Evolutionary conservation across 2,113 vertebrate genomes (phyloP).

Genomic region (Potamarius usumacintae): DNA sequence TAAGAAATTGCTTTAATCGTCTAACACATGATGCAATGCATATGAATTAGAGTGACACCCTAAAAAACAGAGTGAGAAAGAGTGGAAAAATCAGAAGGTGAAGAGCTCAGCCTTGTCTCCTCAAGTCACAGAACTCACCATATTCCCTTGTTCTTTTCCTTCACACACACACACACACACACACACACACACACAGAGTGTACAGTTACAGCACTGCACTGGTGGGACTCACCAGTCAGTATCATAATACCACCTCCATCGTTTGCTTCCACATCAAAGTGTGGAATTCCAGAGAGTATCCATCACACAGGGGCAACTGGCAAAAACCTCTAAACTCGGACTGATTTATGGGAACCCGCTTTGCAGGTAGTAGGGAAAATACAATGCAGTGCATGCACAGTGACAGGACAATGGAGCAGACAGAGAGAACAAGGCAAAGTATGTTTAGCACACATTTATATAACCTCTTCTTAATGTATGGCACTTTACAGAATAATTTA

Average conservation of each 20-base stretch:
- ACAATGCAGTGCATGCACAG: background rate
- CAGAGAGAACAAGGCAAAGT: background rate
- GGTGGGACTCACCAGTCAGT: background rate
- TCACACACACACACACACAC: constrained; percentile 4
- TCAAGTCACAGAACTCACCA: background rate
- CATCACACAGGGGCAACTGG: constrained; percentile 33
- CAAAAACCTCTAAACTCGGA: constrained; percentile 28
- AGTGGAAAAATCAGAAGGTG: constrained; percentile 9
- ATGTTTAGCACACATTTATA: background rate
- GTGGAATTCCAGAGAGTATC: constrained; percentile 31
- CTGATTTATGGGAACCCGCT: constrained; percentile 41
- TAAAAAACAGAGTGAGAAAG: constrained; percentile 39
- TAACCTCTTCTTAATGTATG: background rate
- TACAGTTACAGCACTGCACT: constrained; percentile 35
- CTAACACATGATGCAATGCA: background rate
- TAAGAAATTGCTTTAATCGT: background rate
- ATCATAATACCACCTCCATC: constrained; percentile 26
- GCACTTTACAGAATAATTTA: background rate
- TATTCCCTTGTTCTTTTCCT: background rate
- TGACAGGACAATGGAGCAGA: background rate
- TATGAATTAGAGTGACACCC: constrained; percentile 30
- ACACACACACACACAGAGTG: constrained; percentile 1
- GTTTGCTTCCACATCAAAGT: constrained; percentile 41
- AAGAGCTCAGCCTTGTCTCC: background rate
- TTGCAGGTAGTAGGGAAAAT: constrained; percentile 38